Base-by-base conservation (phyloP, 2,797 vertebrate species). In the Lindbergichthys nudifrons region DNA sequence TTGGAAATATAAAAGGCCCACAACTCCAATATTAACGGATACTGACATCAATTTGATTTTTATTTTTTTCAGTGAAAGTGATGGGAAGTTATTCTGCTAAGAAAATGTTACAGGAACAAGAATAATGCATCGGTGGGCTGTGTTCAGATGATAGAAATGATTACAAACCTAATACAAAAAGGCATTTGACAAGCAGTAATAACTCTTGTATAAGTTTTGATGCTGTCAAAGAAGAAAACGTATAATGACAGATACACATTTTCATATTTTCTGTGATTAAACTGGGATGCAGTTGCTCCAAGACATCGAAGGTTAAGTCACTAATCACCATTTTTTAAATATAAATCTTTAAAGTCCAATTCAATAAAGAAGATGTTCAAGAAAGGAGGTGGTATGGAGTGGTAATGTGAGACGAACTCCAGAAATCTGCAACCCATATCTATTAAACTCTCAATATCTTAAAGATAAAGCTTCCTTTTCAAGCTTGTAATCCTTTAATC, bases 401-500 rank as follows among this genome's bases (percentile, higher is more conserved):
- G 12, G 32, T 36, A 36, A 36, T 36, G 32, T 36, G 32, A 7
- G 32, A 36, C 36, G 32, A 36, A 9, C 32, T 36, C 16, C 47
- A 72, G 13, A 76, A 75, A 80, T 54, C 36, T 53, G 45, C 52
- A 70, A 75, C 23, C 30, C 66, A 47, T 59, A 45, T 62, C 60
- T 58, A 63, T 82, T 77, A 30, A 42, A 87, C 68, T 80, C 46
- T 41, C 12, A 10, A 84, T 81, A 77, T 78, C 59, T 85, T 41
- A 26, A 26, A 77, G 74, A 80, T 72, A 73, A 87, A 64, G 60
- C 72, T 66, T 59, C 67, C 62, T 72, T 75, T 68, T 75, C 53
- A 75, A 70, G 72, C 47, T 54, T 84, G 78, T 84, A 87, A 90
- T 87, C 78, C 81, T 48, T 88, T 82, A 83, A 88, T 86, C 75